These are phyloP conservation scores for Phragmatobia fuliginosa DNA, from an alignment of 2,888 invertebrate species.

Conservation along the genomic window DNA sequence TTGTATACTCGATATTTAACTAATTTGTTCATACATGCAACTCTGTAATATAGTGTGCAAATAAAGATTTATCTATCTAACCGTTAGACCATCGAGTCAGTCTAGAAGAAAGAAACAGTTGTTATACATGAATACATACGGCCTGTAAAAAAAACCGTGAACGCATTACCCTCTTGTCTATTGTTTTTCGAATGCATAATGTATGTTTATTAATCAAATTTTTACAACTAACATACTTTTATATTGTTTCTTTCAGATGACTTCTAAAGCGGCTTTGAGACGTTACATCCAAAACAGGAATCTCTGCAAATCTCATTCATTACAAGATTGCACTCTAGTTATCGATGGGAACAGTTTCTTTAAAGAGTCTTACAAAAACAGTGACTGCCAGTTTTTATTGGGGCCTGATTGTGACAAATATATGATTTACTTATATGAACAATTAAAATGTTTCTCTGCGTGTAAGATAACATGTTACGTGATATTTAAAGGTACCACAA, in stretches of 20 bases:
- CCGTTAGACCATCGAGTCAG: no score
- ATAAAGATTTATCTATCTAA: no score
- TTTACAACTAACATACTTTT: background rate
- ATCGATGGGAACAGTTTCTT: conserved; percentile 44
- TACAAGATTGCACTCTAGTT: conserved; percentile 34
- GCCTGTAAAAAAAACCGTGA: no score
- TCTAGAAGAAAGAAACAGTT: no score
- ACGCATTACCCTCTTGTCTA: no score
- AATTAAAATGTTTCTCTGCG: conserved; percentile 21
- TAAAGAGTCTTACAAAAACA: conserved; percentile 44
- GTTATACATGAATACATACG: no score
- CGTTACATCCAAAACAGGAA: conserved; percentile 29
- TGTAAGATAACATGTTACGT: conserved; percentile 32
- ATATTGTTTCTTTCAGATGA: conserved; percentile 23
- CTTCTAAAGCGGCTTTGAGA: conserved; percentile 31
- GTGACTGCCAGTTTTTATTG: conserved; percentile 48
- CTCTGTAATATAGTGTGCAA: no score
- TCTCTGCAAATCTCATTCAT: conserved; percentile 9
- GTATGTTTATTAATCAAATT: background rate
- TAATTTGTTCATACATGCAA: no score
- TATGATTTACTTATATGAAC: conserved; percentile 25
- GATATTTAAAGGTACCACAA: conserved; percentile 40
- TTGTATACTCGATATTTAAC: no score
- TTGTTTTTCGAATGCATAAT: no score
- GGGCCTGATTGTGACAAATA: conserved; percentile 46